phyloP scores from a whole-genome alignment of 2,113 vertebrate genomes.

The Peromyscus maniculatus region DNA sequence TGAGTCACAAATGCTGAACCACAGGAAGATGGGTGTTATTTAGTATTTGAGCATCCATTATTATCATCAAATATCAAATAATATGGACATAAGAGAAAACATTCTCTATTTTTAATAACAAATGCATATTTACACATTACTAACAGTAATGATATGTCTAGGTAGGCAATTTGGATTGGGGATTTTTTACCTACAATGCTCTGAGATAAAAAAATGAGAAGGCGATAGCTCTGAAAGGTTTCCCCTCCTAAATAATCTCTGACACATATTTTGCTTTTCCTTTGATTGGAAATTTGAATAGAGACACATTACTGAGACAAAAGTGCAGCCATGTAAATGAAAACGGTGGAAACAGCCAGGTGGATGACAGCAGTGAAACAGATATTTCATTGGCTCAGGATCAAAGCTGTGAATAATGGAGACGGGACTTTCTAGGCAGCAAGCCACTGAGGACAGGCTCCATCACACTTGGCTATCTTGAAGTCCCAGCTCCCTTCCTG shows the following conservation, averaged over 20 bases:
- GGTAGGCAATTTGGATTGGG: neutral
- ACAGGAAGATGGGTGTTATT: neutral
- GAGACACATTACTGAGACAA: neutral
- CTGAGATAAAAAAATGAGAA: neutral
- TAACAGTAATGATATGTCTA: neutral
- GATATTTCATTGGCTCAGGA: neutral
- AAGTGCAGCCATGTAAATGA: neutral
- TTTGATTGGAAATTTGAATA: constrained; percentile 24
- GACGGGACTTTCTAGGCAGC: neutral
- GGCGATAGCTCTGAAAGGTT: neutral
- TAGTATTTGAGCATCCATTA: neutral
- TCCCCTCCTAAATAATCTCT: neutral
- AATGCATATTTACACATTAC: neutral
- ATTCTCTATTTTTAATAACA: neutral
- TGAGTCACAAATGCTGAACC: neutral
- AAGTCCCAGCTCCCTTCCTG: neutral
- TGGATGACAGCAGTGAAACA: neutral
- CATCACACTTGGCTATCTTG: neutral
- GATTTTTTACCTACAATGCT: neutral
- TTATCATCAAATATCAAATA: neutral
- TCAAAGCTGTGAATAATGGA: neutral
- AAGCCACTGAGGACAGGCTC: neutral
- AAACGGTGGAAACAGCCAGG: neutral
- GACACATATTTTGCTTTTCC: neutral
- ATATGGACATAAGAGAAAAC: neutral